These are phyloP conservation scores for Rhabdophis nuchalis DNA, from an alignment of 2,797 vertebrate genomes.

Conservation along the genomic window DNA sequence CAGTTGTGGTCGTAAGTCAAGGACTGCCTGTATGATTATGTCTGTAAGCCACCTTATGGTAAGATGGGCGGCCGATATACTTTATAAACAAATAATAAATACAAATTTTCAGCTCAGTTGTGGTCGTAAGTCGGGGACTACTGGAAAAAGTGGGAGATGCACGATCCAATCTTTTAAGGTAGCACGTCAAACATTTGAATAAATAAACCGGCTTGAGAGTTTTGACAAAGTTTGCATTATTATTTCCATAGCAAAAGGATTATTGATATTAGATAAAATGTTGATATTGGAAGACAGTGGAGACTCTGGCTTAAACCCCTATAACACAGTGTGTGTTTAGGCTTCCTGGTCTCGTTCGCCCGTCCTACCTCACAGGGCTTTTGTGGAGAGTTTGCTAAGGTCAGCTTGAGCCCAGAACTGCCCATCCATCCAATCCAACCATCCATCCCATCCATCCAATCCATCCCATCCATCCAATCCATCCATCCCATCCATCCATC, in stretches of 20 bases:
- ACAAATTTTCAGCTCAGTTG: fast-evolving
- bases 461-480: not conserved
- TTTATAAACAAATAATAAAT: no score
- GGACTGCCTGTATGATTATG: no score
- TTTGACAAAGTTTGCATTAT: not conserved
- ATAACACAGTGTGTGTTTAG: not conserved
- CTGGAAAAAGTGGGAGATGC: no score
- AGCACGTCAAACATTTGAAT: not conserved
- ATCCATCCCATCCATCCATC: not conserved
- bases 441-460: not conserved
- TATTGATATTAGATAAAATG: not conserved
- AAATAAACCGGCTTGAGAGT: not conserved
- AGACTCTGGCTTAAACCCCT: not conserved
- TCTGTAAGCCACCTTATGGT: no score
- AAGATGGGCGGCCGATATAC: no score
- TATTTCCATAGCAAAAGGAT: not conserved
- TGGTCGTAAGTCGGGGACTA: not conserved
- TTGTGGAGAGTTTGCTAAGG: not conserved
- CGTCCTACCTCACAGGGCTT: not conserved
- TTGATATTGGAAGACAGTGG: not conserved
- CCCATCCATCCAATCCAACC: not conserved
- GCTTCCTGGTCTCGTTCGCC: not conserved
- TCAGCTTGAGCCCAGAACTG: not conserved
- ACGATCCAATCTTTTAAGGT: no score
- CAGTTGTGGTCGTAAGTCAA: not conserved